A percentile compares a stretch with the other conserved stretches of the same genome.
Evolutionary conservation across 2,888 invertebrate species (phyloP).

Genomic region (Embidobia sp.): DNA sequence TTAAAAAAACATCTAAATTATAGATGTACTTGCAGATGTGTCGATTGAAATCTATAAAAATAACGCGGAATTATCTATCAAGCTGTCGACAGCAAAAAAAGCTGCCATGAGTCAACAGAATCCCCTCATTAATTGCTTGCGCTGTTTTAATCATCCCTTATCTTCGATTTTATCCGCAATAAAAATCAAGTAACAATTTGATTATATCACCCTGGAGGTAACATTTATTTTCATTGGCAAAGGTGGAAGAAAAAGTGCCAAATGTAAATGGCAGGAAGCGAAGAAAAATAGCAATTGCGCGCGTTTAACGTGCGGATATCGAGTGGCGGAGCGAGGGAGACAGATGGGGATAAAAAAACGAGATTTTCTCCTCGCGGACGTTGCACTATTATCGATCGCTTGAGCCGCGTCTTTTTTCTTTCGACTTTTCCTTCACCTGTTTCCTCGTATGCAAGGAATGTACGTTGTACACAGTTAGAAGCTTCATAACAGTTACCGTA

Average conservation of each 20-base stretch:
- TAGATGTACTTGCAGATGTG: too few species aligned
- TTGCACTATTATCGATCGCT: constrained; percentile 72
- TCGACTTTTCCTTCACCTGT: constrained; percentile 57
- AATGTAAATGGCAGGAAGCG: constrained; percentile 41
- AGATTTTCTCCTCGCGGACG: constrained; percentile 67
- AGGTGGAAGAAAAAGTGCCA: constrained; percentile 33
- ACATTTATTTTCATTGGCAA: constrained; percentile 45
- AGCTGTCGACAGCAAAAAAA: too few species aligned
- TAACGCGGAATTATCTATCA: too few species aligned
- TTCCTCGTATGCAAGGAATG: constrained; percentile 47
- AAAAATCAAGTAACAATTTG: constrained; percentile 29
- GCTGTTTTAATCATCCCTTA: background rate
- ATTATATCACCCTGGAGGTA: constrained; percentile 26
- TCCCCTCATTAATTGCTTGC: background rate
- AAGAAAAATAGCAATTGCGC: constrained; percentile 48
- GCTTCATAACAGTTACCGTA: constrained; percentile 51
- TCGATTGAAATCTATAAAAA: too few species aligned
- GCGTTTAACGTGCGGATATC: constrained; percentile 30
- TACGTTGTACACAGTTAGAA: constrained; percentile 53
- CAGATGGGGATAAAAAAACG: constrained; percentile 37
- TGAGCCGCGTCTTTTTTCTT: constrained; percentile 61
- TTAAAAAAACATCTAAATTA: too few species aligned
- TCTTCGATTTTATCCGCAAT: background rate
- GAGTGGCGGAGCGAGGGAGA: constrained; percentile 27
- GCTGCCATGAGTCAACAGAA: too few species aligned